A percentile compares a stretch with the other conserved stretches of the same genome.
Evolutionary conservation across 2,888 invertebrate genomes (phyloP).

Genomic region (Gortyna flavago): DNA sequence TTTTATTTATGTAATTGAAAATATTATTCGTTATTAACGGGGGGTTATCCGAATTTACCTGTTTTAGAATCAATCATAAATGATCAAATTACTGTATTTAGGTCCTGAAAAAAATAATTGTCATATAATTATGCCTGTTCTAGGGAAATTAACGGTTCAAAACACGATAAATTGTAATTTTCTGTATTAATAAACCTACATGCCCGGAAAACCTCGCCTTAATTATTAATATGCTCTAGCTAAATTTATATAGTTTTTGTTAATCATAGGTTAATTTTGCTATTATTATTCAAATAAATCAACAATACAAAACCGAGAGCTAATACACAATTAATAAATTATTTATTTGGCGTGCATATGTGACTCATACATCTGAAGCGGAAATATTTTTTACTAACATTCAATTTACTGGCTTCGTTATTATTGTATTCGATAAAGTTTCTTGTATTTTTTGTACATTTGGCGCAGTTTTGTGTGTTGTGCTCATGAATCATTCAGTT

Average conservation of each 20-base stretch:
- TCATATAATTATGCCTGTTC: too few relatives aligned
- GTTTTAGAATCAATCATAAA: too few relatives aligned
- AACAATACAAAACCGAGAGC: conserved; percentile 2
- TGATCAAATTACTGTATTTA: too few relatives aligned
- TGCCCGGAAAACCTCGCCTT: too few relatives aligned
- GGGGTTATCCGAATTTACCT: too few relatives aligned
- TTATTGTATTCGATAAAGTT: conserved; percentile 42
- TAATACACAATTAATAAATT: conserved; percentile 11
- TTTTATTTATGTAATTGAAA: background rate
- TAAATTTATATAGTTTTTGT: too few relatives aligned
- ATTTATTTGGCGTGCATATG: conserved; percentile 10
- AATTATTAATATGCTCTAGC: too few relatives aligned
- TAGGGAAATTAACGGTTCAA: too few relatives aligned
- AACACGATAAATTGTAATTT: too few relatives aligned
- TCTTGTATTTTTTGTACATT: conserved; percentile 33
- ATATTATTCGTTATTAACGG: background rate
- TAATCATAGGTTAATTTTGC: background rate
- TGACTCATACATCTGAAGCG: conserved; percentile 16
- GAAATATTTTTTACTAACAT: conserved; percentile 38
- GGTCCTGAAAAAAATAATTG: too few relatives aligned
- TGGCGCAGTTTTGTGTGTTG: conserved; percentile 23
- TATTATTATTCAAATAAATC: conserved; percentile 7
- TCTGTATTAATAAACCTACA: too few relatives aligned
- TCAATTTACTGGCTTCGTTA: conserved; percentile 19
- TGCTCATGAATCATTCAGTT: conserved; percentile 64